Evolutionary conservation across 2,113 vertebrate genomes (phyloP).

Genomic region (Alces alces): DNA sequence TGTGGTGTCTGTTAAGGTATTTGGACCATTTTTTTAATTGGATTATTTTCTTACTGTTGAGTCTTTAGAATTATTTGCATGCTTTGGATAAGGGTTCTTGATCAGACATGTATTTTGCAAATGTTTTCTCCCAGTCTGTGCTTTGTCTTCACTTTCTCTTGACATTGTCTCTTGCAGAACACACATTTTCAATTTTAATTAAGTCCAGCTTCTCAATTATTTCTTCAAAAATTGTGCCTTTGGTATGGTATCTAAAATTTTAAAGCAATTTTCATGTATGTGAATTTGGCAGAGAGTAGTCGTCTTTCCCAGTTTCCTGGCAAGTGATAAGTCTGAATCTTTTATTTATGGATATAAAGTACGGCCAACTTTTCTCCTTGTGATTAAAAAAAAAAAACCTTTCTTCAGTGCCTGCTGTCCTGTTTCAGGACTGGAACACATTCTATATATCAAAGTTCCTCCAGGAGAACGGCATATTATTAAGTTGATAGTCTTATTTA

Average conservation of each 20-base stretch:
- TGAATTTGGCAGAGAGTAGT: background rate
- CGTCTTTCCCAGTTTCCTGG: background rate
- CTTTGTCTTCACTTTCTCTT: background rate
- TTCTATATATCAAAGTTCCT: background rate
- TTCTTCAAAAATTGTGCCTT: background rate
- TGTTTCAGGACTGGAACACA: background rate
- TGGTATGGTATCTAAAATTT: background rate
- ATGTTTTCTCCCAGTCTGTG: background rate
- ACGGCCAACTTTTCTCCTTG: background rate
- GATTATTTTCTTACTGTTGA: background rate
- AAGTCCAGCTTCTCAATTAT: background rate
- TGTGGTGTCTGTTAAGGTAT: background rate
- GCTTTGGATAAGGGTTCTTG: background rate
- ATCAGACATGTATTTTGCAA: background rate
- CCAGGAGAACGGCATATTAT: background rate
- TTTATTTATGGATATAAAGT: background rate
- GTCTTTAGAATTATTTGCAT: background rate
- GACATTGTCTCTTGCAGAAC: background rate
- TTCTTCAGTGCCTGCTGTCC: background rate
- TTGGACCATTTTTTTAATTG: background rate
- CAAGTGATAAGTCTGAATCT: background rate
- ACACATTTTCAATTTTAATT: background rate
- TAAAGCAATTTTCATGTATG: background rate
- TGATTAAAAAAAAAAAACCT: background rate
- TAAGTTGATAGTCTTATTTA: background rate